Evolutionary conservation across 1,140 invertebrate genomes (phyloP).

Genomic region (Capitella teleta): DNA sequence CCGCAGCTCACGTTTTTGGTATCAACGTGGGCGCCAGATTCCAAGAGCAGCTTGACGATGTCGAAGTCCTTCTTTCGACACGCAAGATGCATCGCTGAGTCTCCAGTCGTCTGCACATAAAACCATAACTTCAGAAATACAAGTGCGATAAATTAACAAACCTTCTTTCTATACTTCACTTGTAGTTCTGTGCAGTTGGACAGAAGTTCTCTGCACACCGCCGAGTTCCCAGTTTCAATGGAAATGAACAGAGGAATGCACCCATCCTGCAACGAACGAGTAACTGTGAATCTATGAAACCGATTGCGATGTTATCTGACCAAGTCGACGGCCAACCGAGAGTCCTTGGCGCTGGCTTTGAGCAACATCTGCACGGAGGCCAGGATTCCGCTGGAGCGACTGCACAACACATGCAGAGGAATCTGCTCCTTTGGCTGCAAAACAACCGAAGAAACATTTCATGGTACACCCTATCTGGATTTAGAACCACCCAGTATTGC

Average conservation of each 20-base stretch:
- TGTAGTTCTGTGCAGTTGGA: slow-evolving; percentile 37
- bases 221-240: slow-evolving; percentile 83
- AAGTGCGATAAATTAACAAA: no score
- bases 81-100: slow-evolving; percentile 83
- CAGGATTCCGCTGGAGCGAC: slow-evolving; percentile 77
- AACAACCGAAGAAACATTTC: neutral
- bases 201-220: slow-evolving; percentile 80
- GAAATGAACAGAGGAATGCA: slow-evolving; percentile 85
- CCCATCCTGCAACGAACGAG: slow-evolving; percentile 45
- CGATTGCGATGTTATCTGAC: slow-evolving; percentile 49
- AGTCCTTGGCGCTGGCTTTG: slow-evolving; percentile 68
- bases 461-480: no score
- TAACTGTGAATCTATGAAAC: no score
- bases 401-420: slow-evolving; percentile 80
- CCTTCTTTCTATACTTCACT: slow-evolving; percentile 21
- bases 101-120: slow-evolving; percentile 45
- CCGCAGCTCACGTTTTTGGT: slow-evolving; percentile 64
- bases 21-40: slow-evolving; percentile 82
- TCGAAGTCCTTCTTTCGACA: slow-evolving; percentile 79
- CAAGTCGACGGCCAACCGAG: slow-evolving; percentile 68
- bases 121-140: no score
- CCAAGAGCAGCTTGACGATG: slow-evolving; percentile 78
- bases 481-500: no score
- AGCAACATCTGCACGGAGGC: slow-evolving; percentile 72
- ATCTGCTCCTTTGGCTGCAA: slow-evolving; percentile 58